These are phyloP conservation scores for Tigriopus japonicus DNA, from an alignment of 1,140 invertebrate genomes.

Conservation along the genomic window DNA sequence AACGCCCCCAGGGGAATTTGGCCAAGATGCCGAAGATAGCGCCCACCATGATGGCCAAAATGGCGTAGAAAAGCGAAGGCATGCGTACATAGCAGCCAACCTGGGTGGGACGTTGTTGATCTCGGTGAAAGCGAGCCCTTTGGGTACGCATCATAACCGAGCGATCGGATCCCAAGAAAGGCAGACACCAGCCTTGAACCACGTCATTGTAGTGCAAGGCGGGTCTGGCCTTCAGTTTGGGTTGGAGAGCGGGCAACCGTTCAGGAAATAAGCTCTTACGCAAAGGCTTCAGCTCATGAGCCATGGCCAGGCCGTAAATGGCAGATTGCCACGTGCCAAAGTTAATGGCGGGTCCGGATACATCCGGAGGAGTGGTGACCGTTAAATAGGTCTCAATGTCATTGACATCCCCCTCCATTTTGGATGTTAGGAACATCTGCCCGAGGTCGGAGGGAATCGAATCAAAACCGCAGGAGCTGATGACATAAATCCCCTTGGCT, in stretches of 20 bases:
- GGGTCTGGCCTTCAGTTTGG: constrained; percentile 31
- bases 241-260: constrained; percentile 38
- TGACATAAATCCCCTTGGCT: constrained; percentile 53
- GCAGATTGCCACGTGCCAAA: constrained; percentile 65
- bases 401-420: constrained; percentile 40
- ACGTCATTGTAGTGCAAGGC: neutral
- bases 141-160: constrained; percentile 57
- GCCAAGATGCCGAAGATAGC: constrained; percentile 42
- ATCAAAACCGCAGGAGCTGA: constrained; percentile 80
- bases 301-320: constrained; percentile 45
- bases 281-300: constrained; percentile 37
- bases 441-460: constrained; percentile 63
- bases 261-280: constrained; percentile 42
- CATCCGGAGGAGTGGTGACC: neutral
- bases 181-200: constrained; percentile 25
- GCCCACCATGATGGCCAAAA: constrained; percentile 28
- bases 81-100: constrained; percentile 40
- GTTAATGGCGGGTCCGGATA: constrained; percentile 32
- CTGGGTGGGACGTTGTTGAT: constrained; percentile 48
- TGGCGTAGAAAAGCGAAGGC: constrained; percentile 16
- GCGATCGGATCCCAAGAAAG: constrained; percentile 58
- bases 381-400: constrained; percentile 50
- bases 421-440: constrained; percentile 17
- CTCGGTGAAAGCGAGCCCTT: constrained; percentile 42
- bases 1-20: constrained; percentile 36